These are phyloP conservation scores for Myzus persicae DNA, from an alignment of 1,140 invertebrate genomes.

Conservation along the genomic window DNA sequence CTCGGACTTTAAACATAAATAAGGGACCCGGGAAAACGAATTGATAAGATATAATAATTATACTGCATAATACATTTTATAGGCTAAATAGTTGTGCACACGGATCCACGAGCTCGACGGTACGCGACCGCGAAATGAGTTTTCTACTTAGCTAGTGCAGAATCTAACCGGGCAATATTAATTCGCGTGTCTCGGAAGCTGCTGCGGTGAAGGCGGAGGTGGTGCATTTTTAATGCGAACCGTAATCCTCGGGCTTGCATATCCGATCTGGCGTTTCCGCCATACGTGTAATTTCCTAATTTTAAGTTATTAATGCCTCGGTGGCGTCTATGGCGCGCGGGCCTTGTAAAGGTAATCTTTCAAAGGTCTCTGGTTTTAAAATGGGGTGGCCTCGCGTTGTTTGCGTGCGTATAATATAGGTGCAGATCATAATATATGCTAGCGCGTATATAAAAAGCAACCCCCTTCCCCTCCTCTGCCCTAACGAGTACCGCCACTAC, in stretches of 20 bases:
- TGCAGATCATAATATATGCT: background rate
- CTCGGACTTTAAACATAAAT: too few relatives aligned
- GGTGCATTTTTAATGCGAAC: slow-evolving; percentile 50
- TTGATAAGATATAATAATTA: background rate
- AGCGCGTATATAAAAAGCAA: background rate
- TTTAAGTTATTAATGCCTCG: slow-evolving; percentile 47
- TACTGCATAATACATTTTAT: background rate
- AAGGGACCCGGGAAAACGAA: background rate
- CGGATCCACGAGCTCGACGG: background rate
- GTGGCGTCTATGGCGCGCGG: background rate
- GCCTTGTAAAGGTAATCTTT: slow-evolving; percentile 15
- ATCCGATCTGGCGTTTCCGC: slow-evolving; percentile 17
- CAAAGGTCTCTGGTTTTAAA: slow-evolving; percentile 13
- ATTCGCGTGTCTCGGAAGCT: background rate
- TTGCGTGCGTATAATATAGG: background rate
- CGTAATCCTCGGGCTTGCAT: slow-evolving; percentile 33
- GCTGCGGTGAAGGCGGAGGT: background rate
- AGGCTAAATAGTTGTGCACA: background rate
- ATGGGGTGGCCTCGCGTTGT: background rate
- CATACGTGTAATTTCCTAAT: slow-evolving; percentile 41
- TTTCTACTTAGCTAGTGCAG: background rate
- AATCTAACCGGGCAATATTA: slow-evolving; percentile 12
- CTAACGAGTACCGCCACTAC: background rate
- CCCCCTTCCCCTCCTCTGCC: background rate
- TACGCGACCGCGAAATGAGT: background rate